Evolutionary conservation across 1,140 invertebrate genomes (phyloP), one percentile per base, ranked within the genome.

Genomic region (Hypothenemus hampei): DNA sequence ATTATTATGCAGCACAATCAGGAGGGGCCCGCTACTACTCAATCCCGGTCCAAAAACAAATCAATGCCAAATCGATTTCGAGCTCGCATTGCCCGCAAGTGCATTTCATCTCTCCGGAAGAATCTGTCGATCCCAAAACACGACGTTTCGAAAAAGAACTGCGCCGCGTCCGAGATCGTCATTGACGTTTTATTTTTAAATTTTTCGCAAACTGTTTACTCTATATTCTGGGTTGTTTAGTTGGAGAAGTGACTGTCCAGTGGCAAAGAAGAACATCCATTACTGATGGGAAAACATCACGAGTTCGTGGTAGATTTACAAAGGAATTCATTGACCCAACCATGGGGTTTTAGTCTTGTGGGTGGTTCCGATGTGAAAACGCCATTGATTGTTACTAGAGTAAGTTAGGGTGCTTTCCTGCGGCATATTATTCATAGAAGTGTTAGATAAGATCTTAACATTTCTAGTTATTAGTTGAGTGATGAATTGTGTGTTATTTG

Each of bases 261-360:
- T 10, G 8, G 31, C 19, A 21, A 23, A 50, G 15, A 50, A n/a
- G n/a, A n/a, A n/a, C n/a, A n/a, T n/a, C n/a, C n/a, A 16, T 18
- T 35, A 55, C 54, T 53, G 48, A 66, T 66, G 65, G 80, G 79
- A 68, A 85, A 80, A 71, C 74, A 79, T 65, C 83, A 87, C 65
- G 83, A 82, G 64, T 77, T 89, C 65, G 78, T 84, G 59, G 79
- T 92, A 60, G 81, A 80, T 44, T 78, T 95, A 65, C 80, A 80
- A 65, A 80, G 92, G 63, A 85, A 88, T 65, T 81, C 81, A 61
- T 78, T 79, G 58, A 78, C 79, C 61, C 84, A 83, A 61, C 86
- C 88, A 61, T 97, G 92, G 92, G 93, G 93, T 40, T 89, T 96
- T 65, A 82, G 92, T 60, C 79, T 96, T 52, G 88, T 91, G 58